Evolutionary conservation across 2,113 vertebrate species (phyloP).

Genomic region (Eclectus roratus): DNA sequence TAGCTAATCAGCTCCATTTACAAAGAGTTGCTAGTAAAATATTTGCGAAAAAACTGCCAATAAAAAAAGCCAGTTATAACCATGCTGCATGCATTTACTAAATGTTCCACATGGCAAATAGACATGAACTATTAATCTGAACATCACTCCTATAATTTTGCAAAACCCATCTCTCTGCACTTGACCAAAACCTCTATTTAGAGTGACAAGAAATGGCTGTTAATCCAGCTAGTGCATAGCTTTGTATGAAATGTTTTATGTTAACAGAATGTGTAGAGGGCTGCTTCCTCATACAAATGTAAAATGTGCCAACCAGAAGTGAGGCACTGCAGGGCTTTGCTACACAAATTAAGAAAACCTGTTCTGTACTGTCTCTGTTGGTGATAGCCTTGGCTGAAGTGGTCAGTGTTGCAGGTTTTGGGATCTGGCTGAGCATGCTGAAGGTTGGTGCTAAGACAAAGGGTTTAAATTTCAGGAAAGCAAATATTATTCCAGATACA

Average conservation of each 20-base stretch:
- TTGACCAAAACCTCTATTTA: background rate
- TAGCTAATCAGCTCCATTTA: background rate
- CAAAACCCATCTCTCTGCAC: background rate
- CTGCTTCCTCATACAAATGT: background rate
- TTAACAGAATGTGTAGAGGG: background rate
- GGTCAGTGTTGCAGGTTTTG: background rate
- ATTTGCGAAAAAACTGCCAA: background rate
- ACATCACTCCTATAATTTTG: background rate
- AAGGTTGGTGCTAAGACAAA: background rate
- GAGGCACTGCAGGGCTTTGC: background rate
- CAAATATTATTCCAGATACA: background rate
- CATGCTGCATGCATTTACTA: background rate
- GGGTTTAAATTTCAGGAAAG: background rate
- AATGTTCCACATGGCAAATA: background rate
- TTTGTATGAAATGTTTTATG: background rate
- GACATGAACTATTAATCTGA: background rate
- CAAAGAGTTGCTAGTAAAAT: background rate
- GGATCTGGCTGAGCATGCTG: background rate
- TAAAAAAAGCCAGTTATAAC: background rate
- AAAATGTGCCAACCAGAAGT: background rate
- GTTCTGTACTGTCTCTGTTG: background rate
- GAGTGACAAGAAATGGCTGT: background rate
- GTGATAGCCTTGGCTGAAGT: background rate
- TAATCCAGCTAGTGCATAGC: background rate
- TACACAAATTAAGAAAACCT: background rate